A percentile compares a stretch with the other conserved stretches of the same genome.
These are phyloP conservation scores for Pomatostomus ruficeps DNA, from an alignment of 2,113 vertebrate genomes.

Conservation along the genomic window DNA sequence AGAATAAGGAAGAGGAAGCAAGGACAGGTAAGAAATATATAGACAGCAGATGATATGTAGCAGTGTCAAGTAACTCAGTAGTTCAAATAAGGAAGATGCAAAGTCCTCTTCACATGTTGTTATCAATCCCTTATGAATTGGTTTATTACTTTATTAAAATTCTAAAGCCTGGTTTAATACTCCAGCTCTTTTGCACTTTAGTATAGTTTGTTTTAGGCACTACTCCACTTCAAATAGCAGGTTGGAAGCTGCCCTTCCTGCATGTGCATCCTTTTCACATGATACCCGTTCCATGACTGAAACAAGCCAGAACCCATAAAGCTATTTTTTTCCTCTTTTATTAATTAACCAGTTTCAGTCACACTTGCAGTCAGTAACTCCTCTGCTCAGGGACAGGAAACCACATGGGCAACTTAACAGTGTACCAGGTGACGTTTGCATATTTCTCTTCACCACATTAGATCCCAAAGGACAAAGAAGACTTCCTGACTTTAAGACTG, in stretches of 20 bases:
- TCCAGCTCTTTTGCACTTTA: neutral
- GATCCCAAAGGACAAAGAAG: neutral
- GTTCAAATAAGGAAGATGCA: neutral
- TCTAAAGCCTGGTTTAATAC: neutral
- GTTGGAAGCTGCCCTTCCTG: neutral
- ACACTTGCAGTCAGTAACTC: fast-evolving
- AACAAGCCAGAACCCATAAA: neutral
- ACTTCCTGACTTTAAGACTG: neutral
- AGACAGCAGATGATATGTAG: neutral
- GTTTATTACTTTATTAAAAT: neutral
- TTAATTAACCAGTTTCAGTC: neutral
- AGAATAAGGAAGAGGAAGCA: neutral
- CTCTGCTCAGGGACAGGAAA: neutral
- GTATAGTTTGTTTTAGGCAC: neutral
- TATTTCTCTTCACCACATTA: neutral
- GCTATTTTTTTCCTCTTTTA: neutral
- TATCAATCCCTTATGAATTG: neutral
- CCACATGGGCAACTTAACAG: neutral
- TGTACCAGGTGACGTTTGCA: neutral
- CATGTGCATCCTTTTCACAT: neutral
- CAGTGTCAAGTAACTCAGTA: neutral
- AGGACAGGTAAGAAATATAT: neutral
- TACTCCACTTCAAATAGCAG: neutral
- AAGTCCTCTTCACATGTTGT: neutral
- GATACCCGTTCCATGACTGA: neutral